phyloP scores from a whole-genome alignment of 2,888 invertebrate genomes.

The Nephrocerus scutellatus region DNA sequence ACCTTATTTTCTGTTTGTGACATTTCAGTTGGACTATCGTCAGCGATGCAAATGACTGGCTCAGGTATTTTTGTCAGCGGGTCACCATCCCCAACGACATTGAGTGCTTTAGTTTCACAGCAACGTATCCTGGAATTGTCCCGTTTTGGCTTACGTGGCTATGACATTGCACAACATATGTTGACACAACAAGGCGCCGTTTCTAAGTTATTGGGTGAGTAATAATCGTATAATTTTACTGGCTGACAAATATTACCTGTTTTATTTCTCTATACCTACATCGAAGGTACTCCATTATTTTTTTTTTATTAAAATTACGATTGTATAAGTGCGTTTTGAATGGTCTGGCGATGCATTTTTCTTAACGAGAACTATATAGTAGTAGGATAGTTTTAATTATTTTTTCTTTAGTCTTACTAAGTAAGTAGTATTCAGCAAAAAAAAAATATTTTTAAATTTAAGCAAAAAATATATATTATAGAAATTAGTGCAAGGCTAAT shows the following conservation, averaged over 20 bases:
- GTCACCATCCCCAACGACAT: conserved; percentile 53
- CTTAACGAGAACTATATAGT: too few relatives aligned
- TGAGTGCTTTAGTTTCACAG: conserved; percentile 63
- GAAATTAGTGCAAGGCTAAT: too few relatives aligned
- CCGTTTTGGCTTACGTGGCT: conserved; percentile 43
- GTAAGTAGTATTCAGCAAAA: too few relatives aligned
- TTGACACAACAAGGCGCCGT: conserved; percentile 45
- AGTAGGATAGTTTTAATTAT: too few relatives aligned
- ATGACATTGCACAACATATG: conserved; percentile 46
- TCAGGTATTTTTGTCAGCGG: conserved; percentile 32
- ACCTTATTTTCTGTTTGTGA: neutral
- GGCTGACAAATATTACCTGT: neutral
- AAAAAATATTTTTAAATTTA: too few relatives aligned
- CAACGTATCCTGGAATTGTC: conserved; percentile 43
- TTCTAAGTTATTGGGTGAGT: conserved; percentile 44
- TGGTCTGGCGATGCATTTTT: conserved; percentile 17
- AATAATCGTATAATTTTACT: conserved; percentile 2
- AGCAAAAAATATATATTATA: too few relatives aligned
- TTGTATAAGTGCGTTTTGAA: neutral
- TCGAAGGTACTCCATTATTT: too few relatives aligned
- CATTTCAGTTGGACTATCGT: conserved; percentile 36
- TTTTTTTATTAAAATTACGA: neutral
- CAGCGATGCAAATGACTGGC: conserved; percentile 46
- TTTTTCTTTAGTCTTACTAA: too few relatives aligned
- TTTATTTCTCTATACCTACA: too few relatives aligned